Conservation (phyloP, 2,888 invertebrate species). For the Autographa gamma region DNA sequence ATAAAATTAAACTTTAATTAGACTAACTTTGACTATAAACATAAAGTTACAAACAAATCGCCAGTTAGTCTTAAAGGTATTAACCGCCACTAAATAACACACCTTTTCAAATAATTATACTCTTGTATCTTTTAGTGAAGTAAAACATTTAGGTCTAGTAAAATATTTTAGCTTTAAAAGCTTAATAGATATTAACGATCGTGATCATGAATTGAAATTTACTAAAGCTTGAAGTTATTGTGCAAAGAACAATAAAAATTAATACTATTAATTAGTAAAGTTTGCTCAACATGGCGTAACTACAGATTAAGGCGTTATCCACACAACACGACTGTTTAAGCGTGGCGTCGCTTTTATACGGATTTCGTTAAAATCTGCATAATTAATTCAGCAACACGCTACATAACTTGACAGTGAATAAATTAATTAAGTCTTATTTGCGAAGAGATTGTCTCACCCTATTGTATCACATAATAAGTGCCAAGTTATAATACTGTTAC, state of each 20-base stretch:
- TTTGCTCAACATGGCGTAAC: conserved; percentile 38
- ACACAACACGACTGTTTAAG: conserved; percentile 50
- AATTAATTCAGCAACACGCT: conserved; percentile 83
- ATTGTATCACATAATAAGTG: conserved; percentile 65
- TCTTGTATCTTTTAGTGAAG: neutral
- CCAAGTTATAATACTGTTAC: conserved; percentile 59
- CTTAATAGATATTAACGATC: conserved; percentile 26
- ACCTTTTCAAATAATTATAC: neutral
- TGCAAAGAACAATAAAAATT: conserved; percentile 46
- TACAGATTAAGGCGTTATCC: conserved; percentile 58
- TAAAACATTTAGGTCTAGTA: neutral
- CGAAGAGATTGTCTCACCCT: conserved; percentile 67
- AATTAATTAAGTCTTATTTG: conserved; percentile 82
- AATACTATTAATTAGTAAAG: conserved; percentile 43
- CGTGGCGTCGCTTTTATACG: conserved; percentile 62
- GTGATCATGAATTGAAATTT: conserved; percentile 33
- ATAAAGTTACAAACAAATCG: neutral
- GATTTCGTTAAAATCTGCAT: conserved; percentile 74
- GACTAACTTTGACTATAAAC: neutral
- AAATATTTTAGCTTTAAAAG: conserved; percentile 28
- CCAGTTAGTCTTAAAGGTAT: neutral
- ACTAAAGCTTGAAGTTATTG: conserved; percentile 30
- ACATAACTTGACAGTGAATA: conserved; percentile 79
- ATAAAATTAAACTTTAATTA: conserved; percentile 7
- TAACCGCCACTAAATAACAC: neutral